These are phyloP conservation scores for Drosophila nigromelanica DNA, from an alignment of 1,140 invertebrate genomes.

Conservation along the genomic window DNA sequence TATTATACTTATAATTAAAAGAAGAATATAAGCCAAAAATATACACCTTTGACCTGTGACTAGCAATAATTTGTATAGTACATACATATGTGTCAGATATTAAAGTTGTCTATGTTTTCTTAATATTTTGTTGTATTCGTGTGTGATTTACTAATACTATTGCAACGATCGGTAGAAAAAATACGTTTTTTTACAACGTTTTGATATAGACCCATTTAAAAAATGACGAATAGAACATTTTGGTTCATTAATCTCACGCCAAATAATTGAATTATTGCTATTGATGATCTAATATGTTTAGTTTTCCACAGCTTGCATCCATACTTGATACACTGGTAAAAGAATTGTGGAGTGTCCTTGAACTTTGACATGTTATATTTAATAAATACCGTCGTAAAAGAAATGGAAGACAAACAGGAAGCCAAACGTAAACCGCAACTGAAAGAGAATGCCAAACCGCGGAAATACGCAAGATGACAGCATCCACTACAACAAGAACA, in stretches of 20 bases:
- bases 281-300: background rate
- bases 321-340: background rate
- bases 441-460: constrained; percentile 62
- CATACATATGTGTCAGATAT: too few relatives aligned
- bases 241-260: background rate
- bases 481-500: constrained; percentile 36
- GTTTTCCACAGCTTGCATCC: constrained; percentile 7
- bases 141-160: too few relatives aligned
- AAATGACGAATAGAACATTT: too few relatives aligned
- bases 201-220: too few relatives aligned
- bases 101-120: too few relatives aligned
- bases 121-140: too few relatives aligned
- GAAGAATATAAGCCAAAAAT: too few relatives aligned
- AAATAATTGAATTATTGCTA: background rate
- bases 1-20: too few relatives aligned
- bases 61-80: too few relatives aligned
- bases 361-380: constrained; percentile 40
- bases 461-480: constrained; percentile 70
- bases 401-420: constrained; percentile 71
- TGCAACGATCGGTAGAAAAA: too few relatives aligned
- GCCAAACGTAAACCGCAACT: constrained; percentile 69
- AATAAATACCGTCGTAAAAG: constrained; percentile 42
- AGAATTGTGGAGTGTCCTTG: background rate
- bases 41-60: too few relatives aligned
- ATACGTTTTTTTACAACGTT: too few relatives aligned